Conservation (phyloP, 1,140 invertebrate genomes). For the Meloidogyne chitwoodi region DNA sequence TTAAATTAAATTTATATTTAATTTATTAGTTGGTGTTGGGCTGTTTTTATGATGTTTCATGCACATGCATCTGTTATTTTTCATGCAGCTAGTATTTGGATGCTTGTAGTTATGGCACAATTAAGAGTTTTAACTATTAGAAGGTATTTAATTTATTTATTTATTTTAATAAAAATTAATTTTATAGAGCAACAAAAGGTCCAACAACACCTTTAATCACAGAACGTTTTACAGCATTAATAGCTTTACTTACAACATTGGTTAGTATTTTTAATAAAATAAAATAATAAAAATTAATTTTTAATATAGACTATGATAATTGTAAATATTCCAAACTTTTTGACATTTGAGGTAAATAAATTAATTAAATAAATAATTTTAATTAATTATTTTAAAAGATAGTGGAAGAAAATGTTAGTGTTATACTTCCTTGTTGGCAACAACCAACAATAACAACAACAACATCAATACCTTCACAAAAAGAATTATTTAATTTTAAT, state of each 20-base stretch:
- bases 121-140: constrained; percentile 57
- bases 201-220: constrained; percentile 45
- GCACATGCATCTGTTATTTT: constrained; percentile 55
- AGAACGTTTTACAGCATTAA: constrained; percentile 40
- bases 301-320: constrained; percentile 34
- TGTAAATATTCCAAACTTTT: constrained; percentile 56
- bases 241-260: constrained; percentile 45
- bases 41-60: constrained; percentile 41
- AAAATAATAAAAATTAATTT: not conserved
- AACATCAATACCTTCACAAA: no score
- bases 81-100: constrained; percentile 43
- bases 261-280: not conserved
- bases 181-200: constrained; percentile 44
- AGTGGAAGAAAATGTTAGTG: constrained; percentile 7
- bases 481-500: not conserved
- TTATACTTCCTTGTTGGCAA: constrained; percentile 13
- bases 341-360: constrained; percentile 49
- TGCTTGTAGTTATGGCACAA: constrained; percentile 49
- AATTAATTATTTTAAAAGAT: not conserved
- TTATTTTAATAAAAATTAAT: no score
- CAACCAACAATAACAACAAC: not conserved
- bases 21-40: not conserved
- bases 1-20: not conserved
- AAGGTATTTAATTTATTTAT: not conserved
- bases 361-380: not conserved